Evolutionary conservation across 2,888 invertebrate species (phyloP), one percentile per base, ranked within the genome.

Genomic region (Cataglyphis cursor): DNA sequence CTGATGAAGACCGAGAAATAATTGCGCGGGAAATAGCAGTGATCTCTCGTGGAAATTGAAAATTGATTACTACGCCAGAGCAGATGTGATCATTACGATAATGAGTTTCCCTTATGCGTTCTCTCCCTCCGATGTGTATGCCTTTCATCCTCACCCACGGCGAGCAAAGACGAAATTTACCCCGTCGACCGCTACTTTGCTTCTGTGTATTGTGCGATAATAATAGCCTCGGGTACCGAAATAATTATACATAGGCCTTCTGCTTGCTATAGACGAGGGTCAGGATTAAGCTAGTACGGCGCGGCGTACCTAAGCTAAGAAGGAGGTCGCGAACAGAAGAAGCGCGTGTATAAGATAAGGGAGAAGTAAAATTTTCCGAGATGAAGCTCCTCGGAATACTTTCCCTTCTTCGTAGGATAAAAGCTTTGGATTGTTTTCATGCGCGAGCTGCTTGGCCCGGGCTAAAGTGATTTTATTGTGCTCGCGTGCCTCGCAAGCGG

Each of bases 241-340:
- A 80, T 82, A 82, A 87, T 88, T 83, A 89, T 88, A 80, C 74
- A 61, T 84, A 74, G 85, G 74, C 62, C 86, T 85, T 73, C 81
- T 85, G 85, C 81, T 81, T 87, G 72, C 51, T 51, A 74, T 75
- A 76, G 84, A 81, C 66, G 74, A 84, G 87, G 84, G 74, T 86
- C 85, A 90, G 86, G 86, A 85, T 84, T 81, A 86, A 88, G 84
- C 65, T 75, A 59, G 54, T 82, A 35, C 41, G 54, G 24, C 64
- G 54, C 78, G 54, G 66, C 68, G 59, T n/a, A 44, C 35, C 66
- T 38, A 41, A 59, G 68, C 75, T 51, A 31, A 9, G 73, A 72
- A 78, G 81, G 68, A 83, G 73, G 74, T 85, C 57, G 62, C 76
- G 84, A 70, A 81, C 74, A 82, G 64, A 72, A 74, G 41, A n/a